Evolutionary conservation across 2,888 invertebrate genomes (phyloP).

Genomic region (Alviniconcha strummeri): DNA sequence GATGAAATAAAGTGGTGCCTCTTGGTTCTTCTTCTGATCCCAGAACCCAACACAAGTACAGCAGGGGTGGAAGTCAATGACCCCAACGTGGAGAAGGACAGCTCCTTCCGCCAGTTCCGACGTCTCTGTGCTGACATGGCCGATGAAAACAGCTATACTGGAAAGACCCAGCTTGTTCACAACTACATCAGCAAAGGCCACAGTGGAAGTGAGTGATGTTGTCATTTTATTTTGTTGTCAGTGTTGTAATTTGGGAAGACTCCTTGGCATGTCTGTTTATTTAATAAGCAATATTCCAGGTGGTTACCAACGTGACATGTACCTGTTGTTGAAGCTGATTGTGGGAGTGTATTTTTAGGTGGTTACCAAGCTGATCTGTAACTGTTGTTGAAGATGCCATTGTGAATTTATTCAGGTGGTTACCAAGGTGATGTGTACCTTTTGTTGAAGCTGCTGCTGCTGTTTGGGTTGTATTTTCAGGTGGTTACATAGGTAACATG

Average conservation of each 20-base stretch:
- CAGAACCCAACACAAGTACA: constrained; percentile 28
- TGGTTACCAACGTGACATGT: constrained; percentile 84
- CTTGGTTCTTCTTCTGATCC: not conserved
- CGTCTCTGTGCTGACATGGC: constrained; percentile 86
- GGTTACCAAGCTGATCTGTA: too few species aligned
- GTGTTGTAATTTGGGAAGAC: too few species aligned
- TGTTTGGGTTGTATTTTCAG: constrained; percentile 68
- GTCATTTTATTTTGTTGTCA: not conserved
- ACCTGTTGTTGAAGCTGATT: constrained; percentile 85
- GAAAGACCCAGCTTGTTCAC: constrained; percentile 81
- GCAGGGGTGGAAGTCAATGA: constrained; percentile 24
- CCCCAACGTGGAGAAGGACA: constrained; percentile 59
- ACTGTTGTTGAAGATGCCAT: too few species aligned
- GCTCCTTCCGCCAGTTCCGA: constrained; percentile 84
- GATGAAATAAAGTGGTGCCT: too few species aligned
- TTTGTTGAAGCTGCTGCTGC: constrained; percentile 90
- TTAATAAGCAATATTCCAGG: constrained; percentile 70
- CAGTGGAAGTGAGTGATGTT: constrained; percentile 57
- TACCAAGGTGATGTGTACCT: constrained; percentile 87
- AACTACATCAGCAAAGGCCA: constrained; percentile 65
- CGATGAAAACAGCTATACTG: constrained; percentile 85
- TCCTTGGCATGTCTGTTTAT: too few species aligned
- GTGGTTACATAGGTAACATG: constrained; percentile 84
- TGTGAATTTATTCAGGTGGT: constrained; percentile 71
- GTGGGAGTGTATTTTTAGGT: too few species aligned